Percentiles rank a stretch among this genome's conserved stretches.
phyloP scores from a whole-genome alignment of 2,888 invertebrate genomes.

The Parnassius smintheus region DNA sequence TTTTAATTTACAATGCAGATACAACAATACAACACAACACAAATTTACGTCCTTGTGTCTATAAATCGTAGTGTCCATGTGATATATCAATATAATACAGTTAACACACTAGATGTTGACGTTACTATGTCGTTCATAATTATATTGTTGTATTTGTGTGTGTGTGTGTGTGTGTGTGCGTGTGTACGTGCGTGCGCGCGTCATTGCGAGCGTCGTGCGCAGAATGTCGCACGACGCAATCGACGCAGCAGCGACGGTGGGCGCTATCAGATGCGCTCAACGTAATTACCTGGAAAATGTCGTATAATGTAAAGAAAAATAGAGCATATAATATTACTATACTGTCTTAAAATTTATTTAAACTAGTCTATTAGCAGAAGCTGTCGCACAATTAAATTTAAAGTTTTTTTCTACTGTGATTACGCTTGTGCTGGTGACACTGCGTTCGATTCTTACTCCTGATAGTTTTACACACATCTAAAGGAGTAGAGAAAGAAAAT shows the following conservation, averaged over 20 bases:
- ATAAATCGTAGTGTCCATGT: conserved; percentile 18
- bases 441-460: too few relatives aligned
- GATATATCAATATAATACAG: conserved; percentile 2
- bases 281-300: conserved; percentile 86
- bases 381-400: too few relatives aligned
- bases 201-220: conserved; percentile 50
- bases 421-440: too few relatives aligned
- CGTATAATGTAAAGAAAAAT: too few relatives aligned
- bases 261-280: conserved; percentile 80
- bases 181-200: conserved; percentile 31
- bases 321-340: too few relatives aligned
- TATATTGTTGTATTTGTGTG: neutral
- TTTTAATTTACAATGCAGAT: too few relatives aligned
- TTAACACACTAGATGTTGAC: conserved; percentile 6
- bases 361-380: too few relatives aligned
- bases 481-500: too few relatives aligned
- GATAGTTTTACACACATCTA: too few relatives aligned
- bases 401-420: too few relatives aligned
- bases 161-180: neutral
- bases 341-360: too few relatives aligned
- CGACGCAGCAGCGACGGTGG: conserved; percentile 68
- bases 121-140: conserved; percentile 12
- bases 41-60: neutral
- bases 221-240: conserved; percentile 63
- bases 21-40: neutral